Evolutionary conservation across 2,113 vertebrate genomes (phyloP).

Genomic region (Condylura cristata): DNA sequence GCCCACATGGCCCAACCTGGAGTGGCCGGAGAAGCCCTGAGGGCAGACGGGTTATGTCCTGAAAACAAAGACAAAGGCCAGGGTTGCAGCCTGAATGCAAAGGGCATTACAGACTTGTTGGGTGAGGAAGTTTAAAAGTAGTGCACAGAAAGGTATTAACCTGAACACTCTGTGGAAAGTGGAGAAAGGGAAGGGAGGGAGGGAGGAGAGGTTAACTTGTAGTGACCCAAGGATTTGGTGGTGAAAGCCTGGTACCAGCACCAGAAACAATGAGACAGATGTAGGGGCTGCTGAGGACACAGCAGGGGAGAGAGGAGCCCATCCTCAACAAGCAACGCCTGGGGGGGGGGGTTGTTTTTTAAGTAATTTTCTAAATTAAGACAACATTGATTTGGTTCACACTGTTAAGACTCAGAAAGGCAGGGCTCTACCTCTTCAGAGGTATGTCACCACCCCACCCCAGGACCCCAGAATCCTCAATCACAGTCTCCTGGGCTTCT

Average conservation of each 20-base stretch:
- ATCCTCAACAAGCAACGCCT: neutral
- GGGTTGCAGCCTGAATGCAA: neutral
- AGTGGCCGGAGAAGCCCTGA: neutral
- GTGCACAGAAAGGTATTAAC: neutral
- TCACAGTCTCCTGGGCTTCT: no score
- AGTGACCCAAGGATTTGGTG: rapidly evolving
- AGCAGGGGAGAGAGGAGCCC: neutral
- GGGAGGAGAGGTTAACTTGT: neutral
- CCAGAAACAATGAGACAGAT: neutral
- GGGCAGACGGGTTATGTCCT: neutral
- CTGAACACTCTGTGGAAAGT: neutral
- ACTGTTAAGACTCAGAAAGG: no score
- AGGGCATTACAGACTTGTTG: neutral
- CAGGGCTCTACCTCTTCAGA: no score
- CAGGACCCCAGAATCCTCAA: no score
- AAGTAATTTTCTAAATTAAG: no score
- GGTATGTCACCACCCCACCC: no score
- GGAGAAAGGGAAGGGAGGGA: neutral
- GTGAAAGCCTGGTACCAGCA: neutral
- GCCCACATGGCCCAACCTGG: rapidly evolving
- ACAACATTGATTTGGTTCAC: no score
- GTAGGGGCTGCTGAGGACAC: neutral
- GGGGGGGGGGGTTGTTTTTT: neutral
- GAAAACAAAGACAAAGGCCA: neutral
- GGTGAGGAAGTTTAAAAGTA: neutral